Conservation (phyloP, 2,113 vertebrate genomes). For the Ophthalmolycus amberensis region DNA sequence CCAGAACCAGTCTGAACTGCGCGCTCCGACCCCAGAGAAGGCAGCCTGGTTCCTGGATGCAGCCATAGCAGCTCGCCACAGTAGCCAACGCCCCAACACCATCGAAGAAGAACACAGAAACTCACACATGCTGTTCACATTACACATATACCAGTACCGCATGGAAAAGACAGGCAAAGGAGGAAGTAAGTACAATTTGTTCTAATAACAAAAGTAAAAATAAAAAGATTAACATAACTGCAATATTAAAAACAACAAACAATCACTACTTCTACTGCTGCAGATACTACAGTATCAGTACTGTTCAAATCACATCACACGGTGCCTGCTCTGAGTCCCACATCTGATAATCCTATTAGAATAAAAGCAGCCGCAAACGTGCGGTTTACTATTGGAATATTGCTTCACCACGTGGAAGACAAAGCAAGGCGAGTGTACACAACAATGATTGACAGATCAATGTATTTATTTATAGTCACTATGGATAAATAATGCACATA, state of each 20-base stretch:
- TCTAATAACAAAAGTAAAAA: background rate
- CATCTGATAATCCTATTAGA: background rate
- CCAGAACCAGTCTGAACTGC: conserved; percentile 97
- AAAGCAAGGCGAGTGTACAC: background rate
- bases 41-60: conserved; percentile 97
- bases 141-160: conserved; percentile 98
- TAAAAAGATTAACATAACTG: background rate
- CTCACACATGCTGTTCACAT: conserved; percentile 98
- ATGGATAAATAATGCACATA: conserved; percentile 9
- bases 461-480: background rate
- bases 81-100: conserved; percentile 85
- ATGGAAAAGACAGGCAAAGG: conserved; percentile 98
- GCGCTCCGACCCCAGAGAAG: conserved; percentile 94
- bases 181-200: conserved; percentile 88
- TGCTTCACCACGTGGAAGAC: background rate
- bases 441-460: conserved; percentile 18
- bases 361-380: conserved; percentile 21
- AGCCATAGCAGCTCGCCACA: conserved; percentile 91
- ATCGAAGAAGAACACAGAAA: conserved; percentile 94
- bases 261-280: background rate
- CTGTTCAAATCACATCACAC: background rate
- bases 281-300: background rate
- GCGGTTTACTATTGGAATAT: conserved; percentile 12
- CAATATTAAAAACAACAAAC: background rate
- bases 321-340: background rate